phyloP scores from a whole-genome alignment of 2,888 invertebrate genomes.

The Panopea generosa region DNA sequence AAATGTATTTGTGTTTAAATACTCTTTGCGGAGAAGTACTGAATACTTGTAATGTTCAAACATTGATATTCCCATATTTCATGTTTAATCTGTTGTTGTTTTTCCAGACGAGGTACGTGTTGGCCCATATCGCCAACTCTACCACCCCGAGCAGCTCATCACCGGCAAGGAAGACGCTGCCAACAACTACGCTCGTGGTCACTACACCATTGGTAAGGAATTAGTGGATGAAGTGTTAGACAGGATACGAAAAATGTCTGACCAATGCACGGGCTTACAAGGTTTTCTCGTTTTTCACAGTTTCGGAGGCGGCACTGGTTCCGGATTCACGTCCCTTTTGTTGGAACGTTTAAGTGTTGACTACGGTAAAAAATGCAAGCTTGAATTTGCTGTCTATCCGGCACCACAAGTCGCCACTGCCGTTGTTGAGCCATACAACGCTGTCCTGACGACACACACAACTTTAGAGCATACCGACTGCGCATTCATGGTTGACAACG shows the following conservation, averaged over 20 bases:
- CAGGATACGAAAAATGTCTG: constrained; percentile 58
- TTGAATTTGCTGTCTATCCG: constrained; percentile 44
- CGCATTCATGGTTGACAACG: too few species aligned
- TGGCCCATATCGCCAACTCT: constrained; percentile 44
- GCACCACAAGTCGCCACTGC: too few species aligned
- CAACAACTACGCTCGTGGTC: constrained; percentile 48
- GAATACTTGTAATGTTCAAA: too few species aligned
- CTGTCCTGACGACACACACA: constrained; percentile 49
- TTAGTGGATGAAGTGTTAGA: constrained; percentile 36
- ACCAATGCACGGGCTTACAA: constrained; percentile 83
- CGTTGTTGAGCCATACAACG: constrained; percentile 51
- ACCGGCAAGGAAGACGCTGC: constrained; percentile 51
- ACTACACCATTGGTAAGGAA: constrained; percentile 48
- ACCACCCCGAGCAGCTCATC: constrained; percentile 46
- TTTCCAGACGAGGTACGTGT: constrained; percentile 45
- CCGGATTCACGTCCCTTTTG: constrained; percentile 44
- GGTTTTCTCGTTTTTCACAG: too few species aligned
- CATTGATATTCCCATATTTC: background rate
- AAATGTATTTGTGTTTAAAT: too few species aligned
- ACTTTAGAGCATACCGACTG: constrained; percentile 97
- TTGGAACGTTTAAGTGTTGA: constrained; percentile 46
- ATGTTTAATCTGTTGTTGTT: background rate
- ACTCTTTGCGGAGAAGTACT: too few species aligned
- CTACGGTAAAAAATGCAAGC: constrained; percentile 48
- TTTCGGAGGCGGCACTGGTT: too few species aligned